phyloP scores from a whole-genome alignment of 1,140 invertebrate species.

The Argopecten irradians region DNA sequence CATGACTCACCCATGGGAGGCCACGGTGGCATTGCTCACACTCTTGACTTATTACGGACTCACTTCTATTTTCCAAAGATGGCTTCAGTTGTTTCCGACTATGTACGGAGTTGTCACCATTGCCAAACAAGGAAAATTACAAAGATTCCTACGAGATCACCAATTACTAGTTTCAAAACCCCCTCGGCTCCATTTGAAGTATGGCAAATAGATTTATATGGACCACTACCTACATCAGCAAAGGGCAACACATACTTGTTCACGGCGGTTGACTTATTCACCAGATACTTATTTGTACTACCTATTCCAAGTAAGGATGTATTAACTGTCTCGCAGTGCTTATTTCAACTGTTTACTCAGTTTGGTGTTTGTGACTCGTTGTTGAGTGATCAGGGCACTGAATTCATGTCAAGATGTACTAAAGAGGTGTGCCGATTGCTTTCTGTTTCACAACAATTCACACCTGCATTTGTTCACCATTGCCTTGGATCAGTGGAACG shows the following conservation, averaged over 20 bases:
- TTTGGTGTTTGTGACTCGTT: constrained; percentile 28
- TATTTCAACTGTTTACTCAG: constrained; percentile 30
- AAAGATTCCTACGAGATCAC: constrained; percentile 23
- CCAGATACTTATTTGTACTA: constrained; percentile 25
- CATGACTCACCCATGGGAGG: constrained; percentile 44
- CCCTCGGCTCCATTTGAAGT: constrained; percentile 40
- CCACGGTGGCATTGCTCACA: constrained; percentile 45
- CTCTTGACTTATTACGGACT: constrained; percentile 35
- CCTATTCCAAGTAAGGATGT: constrained; percentile 37
- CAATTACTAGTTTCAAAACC: constrained; percentile 27
- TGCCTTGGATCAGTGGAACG: constrained; percentile 31
- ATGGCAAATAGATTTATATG: constrained; percentile 38
- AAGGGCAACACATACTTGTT: constrained; percentile 35
- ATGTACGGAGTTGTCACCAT: constrained; percentile 38
- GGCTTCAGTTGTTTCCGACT: constrained; percentile 39
- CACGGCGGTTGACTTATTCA: constrained; percentile 40
- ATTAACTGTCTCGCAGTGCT: not conserved
- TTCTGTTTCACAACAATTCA: too few relatives aligned
- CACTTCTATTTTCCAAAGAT: too few relatives aligned
- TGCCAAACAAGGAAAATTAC: constrained; percentile 45
- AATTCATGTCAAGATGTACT: constrained; percentile 37
- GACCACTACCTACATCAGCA: not conserved
- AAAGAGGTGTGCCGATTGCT: too few relatives aligned
- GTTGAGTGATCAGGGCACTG: constrained; percentile 21
- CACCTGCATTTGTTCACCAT: constrained; percentile 40